A percentile compares a stretch with the other conserved stretches of the same genome.
Evolutionary conservation across 2,888 invertebrate genomes (phyloP).

Genomic region (Catonia carolina): DNA sequence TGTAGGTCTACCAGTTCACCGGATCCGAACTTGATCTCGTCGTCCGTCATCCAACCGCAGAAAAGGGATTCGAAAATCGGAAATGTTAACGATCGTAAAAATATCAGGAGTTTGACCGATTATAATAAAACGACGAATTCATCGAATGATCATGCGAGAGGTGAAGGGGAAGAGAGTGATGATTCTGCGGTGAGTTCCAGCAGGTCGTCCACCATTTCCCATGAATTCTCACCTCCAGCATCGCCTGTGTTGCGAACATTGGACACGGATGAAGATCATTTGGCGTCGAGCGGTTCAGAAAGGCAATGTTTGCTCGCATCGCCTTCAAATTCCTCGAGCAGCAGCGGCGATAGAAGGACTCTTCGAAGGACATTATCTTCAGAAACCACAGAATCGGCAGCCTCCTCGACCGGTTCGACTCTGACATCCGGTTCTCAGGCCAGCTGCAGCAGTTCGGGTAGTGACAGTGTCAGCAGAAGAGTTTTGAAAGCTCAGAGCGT

Average conservation of each 20-base stretch:
- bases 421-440: constrained; percentile 68
- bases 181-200: constrained; percentile 84
- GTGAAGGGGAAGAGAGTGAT: constrained; percentile 62
- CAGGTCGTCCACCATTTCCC: constrained; percentile 70
- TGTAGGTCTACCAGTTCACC: constrained; percentile 29
- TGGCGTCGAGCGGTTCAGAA: constrained; percentile 43
- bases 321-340: constrained; percentile 22
- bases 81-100: constrained; percentile 8
- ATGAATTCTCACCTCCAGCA: constrained; percentile 64
- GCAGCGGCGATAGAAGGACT: constrained; percentile 30
- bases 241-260: constrained; percentile 56
- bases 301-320: constrained; percentile 12
- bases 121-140: constrained; percentile 18
- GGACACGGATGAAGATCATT: constrained; percentile 44
- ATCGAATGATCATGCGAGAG: constrained; percentile 34
- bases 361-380: constrained; percentile 62
- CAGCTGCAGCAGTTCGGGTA: constrained; percentile 32
- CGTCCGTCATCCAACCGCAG: too few species aligned
- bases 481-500: constrained; percentile 72
- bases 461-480: constrained; percentile 55
- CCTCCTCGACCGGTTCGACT: constrained; percentile 57
- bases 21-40: constrained; percentile 25
- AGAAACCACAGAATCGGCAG: constrained; percentile 59
- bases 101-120: constrained; percentile 18
- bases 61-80: constrained; percentile 15